Conservation (phyloP, 2,797 vertebrate species). For the Argya squamiceps region DNA sequence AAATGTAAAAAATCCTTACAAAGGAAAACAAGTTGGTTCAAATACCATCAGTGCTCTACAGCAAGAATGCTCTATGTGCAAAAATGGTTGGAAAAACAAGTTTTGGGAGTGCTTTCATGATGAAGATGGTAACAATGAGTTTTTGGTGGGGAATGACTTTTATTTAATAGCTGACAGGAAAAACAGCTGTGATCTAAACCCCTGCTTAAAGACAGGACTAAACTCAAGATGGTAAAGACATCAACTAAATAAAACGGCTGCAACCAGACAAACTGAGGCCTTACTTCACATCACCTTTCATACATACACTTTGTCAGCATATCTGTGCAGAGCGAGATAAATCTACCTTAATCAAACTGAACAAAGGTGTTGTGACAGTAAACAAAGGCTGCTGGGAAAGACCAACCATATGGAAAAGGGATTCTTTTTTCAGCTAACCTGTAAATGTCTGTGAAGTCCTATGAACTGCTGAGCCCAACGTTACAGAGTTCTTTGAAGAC, state of each 20-base stretch:
- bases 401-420: neutral
- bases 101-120: neutral
- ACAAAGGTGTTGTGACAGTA: neutral
- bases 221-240: neutral
- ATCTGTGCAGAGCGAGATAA: neutral
- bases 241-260: neutral
- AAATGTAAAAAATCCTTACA: neutral
- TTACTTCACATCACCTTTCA: neutral
- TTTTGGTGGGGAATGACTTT: neutral
- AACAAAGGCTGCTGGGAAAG: neutral
- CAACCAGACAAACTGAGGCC: neutral
- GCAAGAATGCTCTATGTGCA: neutral
- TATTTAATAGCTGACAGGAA: neutral
- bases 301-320: neutral
- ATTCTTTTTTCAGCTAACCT: neutral
- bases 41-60: neutral
- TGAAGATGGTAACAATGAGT: neutral
- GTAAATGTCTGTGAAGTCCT: neutral
- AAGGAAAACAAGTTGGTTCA: neutral
- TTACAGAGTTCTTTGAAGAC: neutral
- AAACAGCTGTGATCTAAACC: accelerated
- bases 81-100: neutral
- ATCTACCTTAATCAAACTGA: neutral
- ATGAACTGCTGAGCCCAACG: neutral
- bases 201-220: neutral